These are phyloP conservation scores for Nematolebias whitei DNA, from an alignment of 2,113 vertebrate species.

Conservation along the genomic window DNA sequence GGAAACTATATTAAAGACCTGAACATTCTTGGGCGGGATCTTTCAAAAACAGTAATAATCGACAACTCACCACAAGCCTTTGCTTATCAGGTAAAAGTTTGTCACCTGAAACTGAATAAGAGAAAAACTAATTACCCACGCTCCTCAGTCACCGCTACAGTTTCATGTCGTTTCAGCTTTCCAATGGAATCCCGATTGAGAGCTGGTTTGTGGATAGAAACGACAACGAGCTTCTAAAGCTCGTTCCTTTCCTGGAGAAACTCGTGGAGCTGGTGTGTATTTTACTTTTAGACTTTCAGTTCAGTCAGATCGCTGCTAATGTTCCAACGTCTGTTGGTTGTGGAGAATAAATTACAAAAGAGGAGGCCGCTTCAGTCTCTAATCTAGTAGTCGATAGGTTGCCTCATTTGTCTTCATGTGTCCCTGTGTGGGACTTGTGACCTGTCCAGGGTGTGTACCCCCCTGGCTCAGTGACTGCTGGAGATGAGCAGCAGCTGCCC, in stretches of 20 bases:
- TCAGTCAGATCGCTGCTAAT: too few species aligned
- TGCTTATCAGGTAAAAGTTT: constrained; percentile 91
- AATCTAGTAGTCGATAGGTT: too few species aligned
- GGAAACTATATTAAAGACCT: constrained; percentile 99
- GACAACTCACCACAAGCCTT: constrained; percentile 99
- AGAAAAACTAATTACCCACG: neutral
- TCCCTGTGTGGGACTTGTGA: too few species aligned
- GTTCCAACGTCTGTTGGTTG: too few species aligned
- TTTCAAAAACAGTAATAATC: constrained; percentile 99
- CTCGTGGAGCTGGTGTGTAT: constrained; percentile 93
- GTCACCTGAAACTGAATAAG: neutral
- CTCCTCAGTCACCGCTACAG: neutral
- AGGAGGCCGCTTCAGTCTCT: too few species aligned
- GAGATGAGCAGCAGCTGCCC: too few species aligned
- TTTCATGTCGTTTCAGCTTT: constrained; percentile 81
- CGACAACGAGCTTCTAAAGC: constrained; percentile 96
- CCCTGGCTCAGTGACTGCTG: too few species aligned
- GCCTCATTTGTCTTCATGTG: too few species aligned
- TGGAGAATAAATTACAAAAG: too few species aligned
- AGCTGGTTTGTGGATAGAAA: constrained; percentile 99
- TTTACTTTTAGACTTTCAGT: neutral
- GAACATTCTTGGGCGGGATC: constrained; percentile 97
- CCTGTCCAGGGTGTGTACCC: too few species aligned
- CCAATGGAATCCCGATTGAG: constrained; percentile 98
- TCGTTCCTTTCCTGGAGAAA: constrained; percentile 98